These are phyloP conservation scores for Xestia ashworthii DNA, from an alignment of 2,888 invertebrate genomes.

Conservation along the genomic window DNA sequence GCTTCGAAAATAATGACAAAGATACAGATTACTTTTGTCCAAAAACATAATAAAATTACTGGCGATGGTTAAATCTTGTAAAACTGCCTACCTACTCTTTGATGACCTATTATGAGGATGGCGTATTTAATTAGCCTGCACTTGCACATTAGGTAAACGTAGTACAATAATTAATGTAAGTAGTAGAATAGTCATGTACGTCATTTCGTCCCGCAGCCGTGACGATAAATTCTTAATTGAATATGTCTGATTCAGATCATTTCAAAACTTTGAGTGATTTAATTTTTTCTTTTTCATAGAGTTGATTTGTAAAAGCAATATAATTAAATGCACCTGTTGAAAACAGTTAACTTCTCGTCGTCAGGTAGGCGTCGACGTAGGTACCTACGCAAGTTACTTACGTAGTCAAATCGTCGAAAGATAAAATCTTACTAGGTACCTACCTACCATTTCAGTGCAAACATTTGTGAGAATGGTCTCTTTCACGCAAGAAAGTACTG, in stretches of 20 bases:
- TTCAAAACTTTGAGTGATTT: neutral
- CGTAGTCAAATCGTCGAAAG: slow-evolving; percentile 6
- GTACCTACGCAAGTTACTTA: neutral
- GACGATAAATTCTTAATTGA: slow-evolving; percentile 23
- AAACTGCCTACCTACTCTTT: neutral
- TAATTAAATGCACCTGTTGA: neutral
- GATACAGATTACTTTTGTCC: slow-evolving; percentile 1
- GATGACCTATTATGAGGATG: neutral
- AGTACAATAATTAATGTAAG: neutral
- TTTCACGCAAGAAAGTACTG: neutral
- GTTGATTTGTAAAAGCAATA: neutral
- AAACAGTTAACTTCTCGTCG: slow-evolving; percentile 6
- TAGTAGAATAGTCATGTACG: neutral
- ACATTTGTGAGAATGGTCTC: neutral
- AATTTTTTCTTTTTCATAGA: neutral
- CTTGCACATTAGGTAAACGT: neutral
- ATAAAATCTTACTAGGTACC: neutral
- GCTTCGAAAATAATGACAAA: slow-evolving; percentile 13
- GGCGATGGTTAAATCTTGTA: neutral
- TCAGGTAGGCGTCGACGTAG: neutral
- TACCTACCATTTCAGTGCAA: neutral
- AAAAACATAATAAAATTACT: neutral
- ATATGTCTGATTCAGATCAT: slow-evolving; percentile 20
- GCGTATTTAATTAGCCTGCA: neutral
- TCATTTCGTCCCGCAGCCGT: slow-evolving; percentile 5